These are phyloP conservation scores for Erpornis zantholeuca DNA, from an alignment of 2,113 vertebrate genomes.

Conservation along the genomic window DNA sequence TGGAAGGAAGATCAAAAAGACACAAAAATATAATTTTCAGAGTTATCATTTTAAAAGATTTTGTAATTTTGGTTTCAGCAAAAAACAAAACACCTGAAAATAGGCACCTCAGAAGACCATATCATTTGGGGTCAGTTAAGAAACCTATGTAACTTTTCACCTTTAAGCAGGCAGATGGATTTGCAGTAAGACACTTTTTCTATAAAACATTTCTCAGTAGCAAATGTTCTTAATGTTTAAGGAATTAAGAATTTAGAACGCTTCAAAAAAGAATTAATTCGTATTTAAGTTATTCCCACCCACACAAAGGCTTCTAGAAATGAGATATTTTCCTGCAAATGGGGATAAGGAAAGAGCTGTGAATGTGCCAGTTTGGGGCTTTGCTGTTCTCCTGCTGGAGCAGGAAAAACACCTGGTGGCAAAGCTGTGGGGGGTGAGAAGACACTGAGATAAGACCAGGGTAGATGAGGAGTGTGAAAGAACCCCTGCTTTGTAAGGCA, in stretches of 20 bases:
- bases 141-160: background rate
- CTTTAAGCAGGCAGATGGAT: background rate
- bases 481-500: background rate
- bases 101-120: background rate
- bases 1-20: background rate
- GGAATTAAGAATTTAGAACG: background rate
- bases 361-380: background rate
- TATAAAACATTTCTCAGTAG: background rate
- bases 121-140: background rate
- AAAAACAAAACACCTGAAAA: background rate
- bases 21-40: background rate
- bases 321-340: background rate
- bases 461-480: background rate
- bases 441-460: background rate
- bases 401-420: background rate
- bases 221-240: background rate
- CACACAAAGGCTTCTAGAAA: background rate
- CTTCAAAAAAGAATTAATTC: slow-evolving; percentile 18
- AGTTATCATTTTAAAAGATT: background rate
- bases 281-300: background rate
- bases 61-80: background rate
- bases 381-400: background rate
- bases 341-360: background rate
- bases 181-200: background rate
- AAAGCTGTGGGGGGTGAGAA: background rate